Evolutionary conservation across 37 sponge, comb jelly and placozoan species (phyloP), one percentile per base, ranked within the genome.

Genomic region (Axinella damicornis): DNA sequence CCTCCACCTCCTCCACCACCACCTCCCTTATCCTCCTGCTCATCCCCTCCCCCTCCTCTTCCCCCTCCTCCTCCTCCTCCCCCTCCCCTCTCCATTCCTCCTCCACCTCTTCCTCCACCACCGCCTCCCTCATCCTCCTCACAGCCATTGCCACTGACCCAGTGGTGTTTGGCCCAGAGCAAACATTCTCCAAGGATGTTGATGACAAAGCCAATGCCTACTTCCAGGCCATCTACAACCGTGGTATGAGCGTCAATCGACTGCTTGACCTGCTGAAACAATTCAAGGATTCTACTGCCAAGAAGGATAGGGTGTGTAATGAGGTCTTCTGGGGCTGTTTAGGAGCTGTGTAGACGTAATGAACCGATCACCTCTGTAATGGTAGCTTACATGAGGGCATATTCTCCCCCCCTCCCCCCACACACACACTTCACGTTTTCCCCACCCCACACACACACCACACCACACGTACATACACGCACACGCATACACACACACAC

Each of bases 191-290:
- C 79, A 92, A 90, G 64, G 96, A 94, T 19, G 92, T 96, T 15
- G 99, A 98, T 38, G 97, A 98, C 57, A 94, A 96, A 35, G 99
- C 99, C 24, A 98, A 98, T 85, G 70, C 90, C 0, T 96, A 94
- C 87, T 98, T 98, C 83, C 96, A 95, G 60, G 90, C 90, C 56
- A 89, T 89, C 40, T 89, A 89, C 67, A 93, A 96, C 89, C 68
- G 86, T 39, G 86, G 89, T 16, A 93, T 99, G 89, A 86, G 88
- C 54, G 91, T 99, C 30, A 92, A 99, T 76, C 55, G 69, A 60
- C 81, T 97, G 32, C 87, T 99, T 25, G 89, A 88, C 5, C 84
- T 91, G 52, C 87, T 99, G 64, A 93, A 91, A 71, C 83, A 87
- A 83, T 95, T 97, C 73, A 92, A 95, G 73, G 88, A 90, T 66